phyloP scores from a whole-genome alignment of 2,113 vertebrate species.

The Donacobius atricapilla region DNA sequence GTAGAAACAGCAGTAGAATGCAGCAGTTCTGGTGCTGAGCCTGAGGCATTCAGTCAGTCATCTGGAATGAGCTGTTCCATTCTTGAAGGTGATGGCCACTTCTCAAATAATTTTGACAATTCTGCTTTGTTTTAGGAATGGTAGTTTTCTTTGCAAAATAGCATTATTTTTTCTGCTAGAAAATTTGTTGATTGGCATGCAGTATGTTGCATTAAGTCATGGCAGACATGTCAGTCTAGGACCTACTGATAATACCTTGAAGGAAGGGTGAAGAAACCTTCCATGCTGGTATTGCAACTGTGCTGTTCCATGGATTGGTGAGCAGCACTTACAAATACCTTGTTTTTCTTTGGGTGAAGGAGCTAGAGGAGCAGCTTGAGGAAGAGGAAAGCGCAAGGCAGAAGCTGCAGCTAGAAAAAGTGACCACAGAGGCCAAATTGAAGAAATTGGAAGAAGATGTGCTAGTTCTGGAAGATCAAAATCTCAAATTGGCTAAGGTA shows the following conservation, averaged over 20 bases:
- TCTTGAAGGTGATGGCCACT: neutral
- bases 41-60: neutral
- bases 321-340: neutral
- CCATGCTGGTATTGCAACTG: neutral
- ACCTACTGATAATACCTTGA: neutral
- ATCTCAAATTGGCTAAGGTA: slow-evolving; percentile 91
- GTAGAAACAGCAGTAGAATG: neutral
- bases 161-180: neutral
- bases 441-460: slow-evolving; percentile 95
- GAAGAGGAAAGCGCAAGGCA: slow-evolving; percentile 94
- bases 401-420: slow-evolving; percentile 96
- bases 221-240: neutral
- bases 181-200: neutral
- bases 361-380: slow-evolving; percentile 95
- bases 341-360: slow-evolving; percentile 69
- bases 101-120: neutral
- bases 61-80: neutral
- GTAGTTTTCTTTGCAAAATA: neutral
- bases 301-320: neutral
- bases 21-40: neutral
- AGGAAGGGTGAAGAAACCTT: neutral
- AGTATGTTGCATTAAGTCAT: neutral
- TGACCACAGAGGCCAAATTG: slow-evolving; percentile 90
- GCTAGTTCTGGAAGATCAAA: slow-evolving; percentile 93
- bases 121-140: neutral